These are phyloP conservation scores for Anthophora plumipes DNA, from an alignment of 2,888 invertebrate species.

Conservation along the genomic window DNA sequence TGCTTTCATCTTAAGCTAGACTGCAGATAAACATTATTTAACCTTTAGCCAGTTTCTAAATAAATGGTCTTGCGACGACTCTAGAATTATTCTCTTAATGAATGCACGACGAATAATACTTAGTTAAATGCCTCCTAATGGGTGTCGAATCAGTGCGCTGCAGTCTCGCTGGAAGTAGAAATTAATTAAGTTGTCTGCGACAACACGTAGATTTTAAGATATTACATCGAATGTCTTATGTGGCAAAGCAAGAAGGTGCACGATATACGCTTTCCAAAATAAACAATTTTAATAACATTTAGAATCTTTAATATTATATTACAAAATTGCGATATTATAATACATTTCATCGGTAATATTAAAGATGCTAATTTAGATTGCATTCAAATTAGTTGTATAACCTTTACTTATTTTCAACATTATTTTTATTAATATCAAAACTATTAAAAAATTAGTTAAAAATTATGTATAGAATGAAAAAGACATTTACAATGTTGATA, in stretches of 20 bases:
- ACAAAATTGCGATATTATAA: background rate
- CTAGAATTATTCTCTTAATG: slow-evolving; percentile 61
- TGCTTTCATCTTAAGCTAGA: slow-evolving; percentile 40
- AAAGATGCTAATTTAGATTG: slow-evolving; percentile 1
- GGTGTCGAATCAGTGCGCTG: slow-evolving; percentile 84
- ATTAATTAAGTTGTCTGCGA: slow-evolving; percentile 75
- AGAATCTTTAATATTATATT: slow-evolving; percentile 20
- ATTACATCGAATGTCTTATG: slow-evolving; percentile 59
- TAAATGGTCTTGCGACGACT: slow-evolving; percentile 59
- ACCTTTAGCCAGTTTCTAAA: slow-evolving; percentile 38
- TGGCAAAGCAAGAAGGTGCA: slow-evolving; percentile 52
- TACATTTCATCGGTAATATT: background rate
- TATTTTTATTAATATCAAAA: background rate
- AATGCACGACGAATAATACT: slow-evolving; percentile 75
- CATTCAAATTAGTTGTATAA: background rate
- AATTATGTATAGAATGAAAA: background rate
- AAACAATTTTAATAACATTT: background rate
- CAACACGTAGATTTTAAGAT: slow-evolving; percentile 57
- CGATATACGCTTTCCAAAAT: slow-evolving; percentile 52
- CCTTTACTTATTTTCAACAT: background rate
- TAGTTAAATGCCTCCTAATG: slow-evolving; percentile 81
- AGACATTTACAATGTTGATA: too few species aligned
- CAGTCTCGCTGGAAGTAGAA: slow-evolving; percentile 84
- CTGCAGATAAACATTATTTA: slow-evolving; percentile 31
- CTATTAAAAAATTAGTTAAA: background rate